Conservation (phyloP, 2,888 invertebrate genomes). For the Rhaphigaster nebulosa region DNA sequence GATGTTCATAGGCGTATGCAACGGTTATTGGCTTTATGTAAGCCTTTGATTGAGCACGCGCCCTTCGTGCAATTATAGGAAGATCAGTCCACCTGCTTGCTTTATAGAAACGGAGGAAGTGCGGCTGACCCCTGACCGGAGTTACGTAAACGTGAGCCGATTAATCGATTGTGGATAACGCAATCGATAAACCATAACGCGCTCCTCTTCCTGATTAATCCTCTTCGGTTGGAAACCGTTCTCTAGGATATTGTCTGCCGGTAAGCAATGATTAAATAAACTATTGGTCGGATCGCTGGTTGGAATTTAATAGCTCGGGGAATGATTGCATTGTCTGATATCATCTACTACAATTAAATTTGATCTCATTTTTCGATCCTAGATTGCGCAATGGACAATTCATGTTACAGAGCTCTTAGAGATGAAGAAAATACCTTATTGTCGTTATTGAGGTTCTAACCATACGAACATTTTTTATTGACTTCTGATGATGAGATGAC, state of each 20-base stretch:
- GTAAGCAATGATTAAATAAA: constrained; percentile 9
- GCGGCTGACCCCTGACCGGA: background rate
- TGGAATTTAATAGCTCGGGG: background rate
- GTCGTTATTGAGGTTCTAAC: no score
- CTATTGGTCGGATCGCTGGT: background rate
- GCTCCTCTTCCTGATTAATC: constrained; percentile 32
- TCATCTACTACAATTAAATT: background rate
- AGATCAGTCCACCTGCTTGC: constrained; percentile 10
- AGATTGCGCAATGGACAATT: background rate
- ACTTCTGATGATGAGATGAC: no score
- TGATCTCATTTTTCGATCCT: background rate
- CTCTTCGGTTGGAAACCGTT: background rate
- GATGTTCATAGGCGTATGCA: background rate
- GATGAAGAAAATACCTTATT: no score
- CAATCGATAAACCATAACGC: constrained; percentile 39
- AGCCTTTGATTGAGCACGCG: background rate
- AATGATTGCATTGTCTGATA: background rate
- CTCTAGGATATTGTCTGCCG: background rate
- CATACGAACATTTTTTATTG: no score
- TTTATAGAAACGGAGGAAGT: background rate
- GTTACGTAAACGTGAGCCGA: background rate
- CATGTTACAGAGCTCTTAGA: no score
- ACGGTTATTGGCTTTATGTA: constrained; percentile 12
- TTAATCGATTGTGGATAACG: constrained; percentile 45
- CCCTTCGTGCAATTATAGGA: no score